Conservation (phyloP, 1,140 invertebrate genomes). For the Stenopsyche tienmushanensis region DNA sequence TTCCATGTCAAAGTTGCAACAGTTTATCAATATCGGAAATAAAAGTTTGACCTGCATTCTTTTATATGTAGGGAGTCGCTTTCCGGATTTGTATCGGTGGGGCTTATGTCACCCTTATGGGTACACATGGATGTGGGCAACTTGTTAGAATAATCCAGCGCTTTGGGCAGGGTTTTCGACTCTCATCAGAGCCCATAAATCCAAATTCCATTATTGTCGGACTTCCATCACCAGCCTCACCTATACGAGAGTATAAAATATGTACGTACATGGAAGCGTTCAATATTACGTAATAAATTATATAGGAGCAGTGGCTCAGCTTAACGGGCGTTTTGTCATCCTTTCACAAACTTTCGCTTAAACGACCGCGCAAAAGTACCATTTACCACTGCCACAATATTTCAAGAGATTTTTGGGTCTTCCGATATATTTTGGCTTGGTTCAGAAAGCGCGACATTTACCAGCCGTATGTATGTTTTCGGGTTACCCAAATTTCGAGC, state of each 20-base stretch:
- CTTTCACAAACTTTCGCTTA: background rate
- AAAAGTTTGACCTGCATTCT: too few relatives aligned
- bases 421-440: conserved; percentile 17
- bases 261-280: background rate
- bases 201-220: conserved; percentile 2
- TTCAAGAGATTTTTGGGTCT: conserved; percentile 13
- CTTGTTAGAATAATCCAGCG: background rate
- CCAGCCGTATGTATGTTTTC: conserved; percentile 17
- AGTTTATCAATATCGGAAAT: too few relatives aligned
- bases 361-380: background rate
- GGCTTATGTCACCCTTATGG: too few relatives aligned
- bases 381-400: background rate
- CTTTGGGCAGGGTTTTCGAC: background rate
- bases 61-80: too few relatives aligned
- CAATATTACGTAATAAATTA: conserved; percentile 8
- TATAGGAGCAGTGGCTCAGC: background rate
- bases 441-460: conserved; percentile 5
- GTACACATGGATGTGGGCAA: too few relatives aligned
- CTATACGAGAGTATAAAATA: background rate
- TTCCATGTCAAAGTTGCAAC: too few relatives aligned
- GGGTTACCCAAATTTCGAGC: conserved; percentile 27
- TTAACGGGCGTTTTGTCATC: background rate
- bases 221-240: background rate
- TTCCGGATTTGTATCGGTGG: too few relatives aligned
- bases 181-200: background rate